Evolutionary conservation across 1,140 invertebrate genomes (phyloP), one percentile per base, ranked within the genome.

Genomic region (Meloidogyne chitwoodi): DNA sequence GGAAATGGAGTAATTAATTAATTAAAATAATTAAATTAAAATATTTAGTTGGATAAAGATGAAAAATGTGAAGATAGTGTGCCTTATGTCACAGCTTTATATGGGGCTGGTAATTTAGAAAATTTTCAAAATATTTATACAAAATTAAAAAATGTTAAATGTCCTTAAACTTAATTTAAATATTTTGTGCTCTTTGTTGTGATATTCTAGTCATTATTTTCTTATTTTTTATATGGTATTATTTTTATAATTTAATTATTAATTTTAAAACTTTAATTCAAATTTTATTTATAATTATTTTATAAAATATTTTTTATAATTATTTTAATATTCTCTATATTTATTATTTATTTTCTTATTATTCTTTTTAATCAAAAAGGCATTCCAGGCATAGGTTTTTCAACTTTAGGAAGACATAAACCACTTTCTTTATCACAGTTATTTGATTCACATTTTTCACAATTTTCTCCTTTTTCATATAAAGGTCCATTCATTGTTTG

Each of bases 51-150:
- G 44, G 8, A n/a, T 44, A 61, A 44, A 24, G 61, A 69, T 0
- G 68, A 69, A 48, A 69, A 69, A 69, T 69, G 68, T 29, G 34
- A 56, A 27, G 68, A 69, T 41, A n/a, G 68, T 14, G 44, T 44
- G 19, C 68, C 68, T 38, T 44, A 41, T 29, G 68, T 61, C 10
- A 61, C 61, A 27, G 68, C 68, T 29, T 69, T 69, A 61, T 69
- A 69, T 69, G 68, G 68, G 6, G 68, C 68, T 8, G 68, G 19
- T 16, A n/a, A 44, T 22, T 44, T 69, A 19, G 68, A 44, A 41
- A 14, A 34, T 38, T 69, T 69, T 41, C 6, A 69, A 69, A 61
- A 69, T 29, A 69, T 69, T 69, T 69, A 69, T 44, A 61, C 6
- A 8, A 69, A 44, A 69, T 44, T 69, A 41, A 29, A 69, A 27